Percentiles rank a stretch among this genome's conserved stretches.
These are phyloP conservation scores for Ecliptopera silaceata DNA, from an alignment of 2,888 invertebrate genomes.

Conservation along the genomic window DNA sequence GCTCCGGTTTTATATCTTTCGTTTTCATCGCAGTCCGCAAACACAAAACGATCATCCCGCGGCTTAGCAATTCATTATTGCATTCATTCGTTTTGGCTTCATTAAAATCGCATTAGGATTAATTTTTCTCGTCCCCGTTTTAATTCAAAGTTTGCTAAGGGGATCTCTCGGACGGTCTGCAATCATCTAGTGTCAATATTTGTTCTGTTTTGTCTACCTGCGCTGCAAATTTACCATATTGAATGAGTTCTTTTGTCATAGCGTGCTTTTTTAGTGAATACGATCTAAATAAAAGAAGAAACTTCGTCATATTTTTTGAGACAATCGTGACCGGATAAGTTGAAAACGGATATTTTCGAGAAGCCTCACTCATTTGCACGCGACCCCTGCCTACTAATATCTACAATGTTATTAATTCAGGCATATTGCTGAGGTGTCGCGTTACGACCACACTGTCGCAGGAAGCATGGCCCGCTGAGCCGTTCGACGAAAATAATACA, in stretches of 20 bases:
- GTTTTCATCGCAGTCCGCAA: constrained; percentile 51
- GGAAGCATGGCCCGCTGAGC: constrained; percentile 78
- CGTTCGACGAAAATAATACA: constrained; percentile 75
- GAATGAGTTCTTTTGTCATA: constrained; percentile 34
- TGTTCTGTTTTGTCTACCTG: constrained; percentile 72
- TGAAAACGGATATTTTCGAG: constrained; percentile 75
- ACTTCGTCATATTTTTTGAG: constrained; percentile 18
- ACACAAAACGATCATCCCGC: constrained; percentile 67
- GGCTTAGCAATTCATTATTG: constrained; percentile 79
- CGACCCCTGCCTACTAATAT: constrained; percentile 74
- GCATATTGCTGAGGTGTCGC: constrained; percentile 78
- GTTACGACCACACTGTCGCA: constrained; percentile 82
- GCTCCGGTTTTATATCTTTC: constrained; percentile 46
- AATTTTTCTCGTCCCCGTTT: constrained; percentile 82
- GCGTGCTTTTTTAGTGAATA: background rate
- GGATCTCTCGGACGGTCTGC: constrained; percentile 70
- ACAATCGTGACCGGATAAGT: constrained; percentile 21
- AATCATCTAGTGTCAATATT: constrained; percentile 82
- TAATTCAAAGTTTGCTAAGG: constrained; percentile 79
- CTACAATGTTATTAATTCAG: constrained; percentile 80
- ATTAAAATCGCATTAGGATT: constrained; percentile 84
- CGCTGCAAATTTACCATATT: constrained; percentile 56
- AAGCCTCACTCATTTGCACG: constrained; percentile 80
- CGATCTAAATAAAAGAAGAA: background rate
- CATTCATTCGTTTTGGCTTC: constrained; percentile 80